phyloP scores from a whole-genome alignment of 2,797 vertebrate genomes.

The Sarcophilus harrisii region DNA sequence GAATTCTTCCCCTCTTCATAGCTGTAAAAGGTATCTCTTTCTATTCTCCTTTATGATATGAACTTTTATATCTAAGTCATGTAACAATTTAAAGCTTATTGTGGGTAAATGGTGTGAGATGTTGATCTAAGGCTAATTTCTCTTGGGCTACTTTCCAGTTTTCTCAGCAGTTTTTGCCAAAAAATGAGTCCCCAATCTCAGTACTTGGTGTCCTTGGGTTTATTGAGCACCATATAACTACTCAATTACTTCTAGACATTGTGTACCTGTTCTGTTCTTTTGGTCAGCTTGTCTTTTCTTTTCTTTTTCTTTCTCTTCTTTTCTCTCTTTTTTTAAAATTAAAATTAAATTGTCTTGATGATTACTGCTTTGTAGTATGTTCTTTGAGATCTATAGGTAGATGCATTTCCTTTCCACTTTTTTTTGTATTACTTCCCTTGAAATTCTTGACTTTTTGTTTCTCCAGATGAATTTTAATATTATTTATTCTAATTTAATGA shows the following conservation, averaged over 20 bases:
- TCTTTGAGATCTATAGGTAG: background rate
- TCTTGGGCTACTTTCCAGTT: background rate
- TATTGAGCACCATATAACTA: background rate
- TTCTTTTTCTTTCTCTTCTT: background rate
- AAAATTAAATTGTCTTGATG: too few species aligned
- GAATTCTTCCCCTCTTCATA: background rate
- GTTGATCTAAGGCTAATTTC: background rate
- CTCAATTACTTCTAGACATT: background rate
- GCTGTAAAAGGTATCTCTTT: background rate
- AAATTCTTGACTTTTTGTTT: background rate
- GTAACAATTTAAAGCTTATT: background rate
- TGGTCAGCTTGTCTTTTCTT: background rate
- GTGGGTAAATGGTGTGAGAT: background rate
- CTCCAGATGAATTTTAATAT: background rate
- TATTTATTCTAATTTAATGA: background rate
- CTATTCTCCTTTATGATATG: background rate
- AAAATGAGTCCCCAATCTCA: background rate
- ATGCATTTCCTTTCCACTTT: background rate
- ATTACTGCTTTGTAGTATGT: too few species aligned
- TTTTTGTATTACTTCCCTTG: background rate
- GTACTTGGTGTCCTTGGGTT: background rate
- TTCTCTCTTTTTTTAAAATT: background rate
- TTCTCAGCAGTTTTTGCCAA: background rate
- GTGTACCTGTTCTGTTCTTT: background rate
- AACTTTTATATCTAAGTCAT: background rate